Conservation (phyloP, 35 echinoderm and acorn worm genomes). For the Strongylocentrotus purpuratus region DNA sequence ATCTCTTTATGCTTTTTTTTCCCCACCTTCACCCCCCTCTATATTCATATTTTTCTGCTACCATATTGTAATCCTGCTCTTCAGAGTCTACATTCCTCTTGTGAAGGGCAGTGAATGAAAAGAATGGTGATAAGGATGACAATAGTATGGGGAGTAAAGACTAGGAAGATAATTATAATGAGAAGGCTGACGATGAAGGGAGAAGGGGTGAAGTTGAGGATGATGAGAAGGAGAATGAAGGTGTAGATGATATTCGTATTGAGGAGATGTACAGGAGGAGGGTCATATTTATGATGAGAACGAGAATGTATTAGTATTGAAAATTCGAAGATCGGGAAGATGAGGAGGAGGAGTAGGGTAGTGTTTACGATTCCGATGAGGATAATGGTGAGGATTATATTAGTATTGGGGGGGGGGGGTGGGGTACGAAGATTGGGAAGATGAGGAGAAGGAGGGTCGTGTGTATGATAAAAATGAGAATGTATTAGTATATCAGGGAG, state of each 20-base stretch:
- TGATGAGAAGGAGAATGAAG: no score
- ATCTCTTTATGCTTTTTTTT: no score
- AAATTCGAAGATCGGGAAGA: not conserved
- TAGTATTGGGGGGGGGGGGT: no score
- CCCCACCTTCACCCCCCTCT: no score
- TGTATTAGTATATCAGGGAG: no score
- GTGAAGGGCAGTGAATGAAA: not conserved
- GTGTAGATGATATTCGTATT: no score
- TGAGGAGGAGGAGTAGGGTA: not conserved
- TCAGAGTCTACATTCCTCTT: no score
- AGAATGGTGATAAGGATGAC: not conserved
- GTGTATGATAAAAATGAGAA: no score
- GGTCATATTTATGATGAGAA: no score
- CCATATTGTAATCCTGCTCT: no score
- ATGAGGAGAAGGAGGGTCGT: not conserved
- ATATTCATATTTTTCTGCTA: no score
- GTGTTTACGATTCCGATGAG: not conserved
- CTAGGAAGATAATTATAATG: not conserved
- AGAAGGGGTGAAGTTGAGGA: not conserved
- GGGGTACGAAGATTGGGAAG: not conserved
- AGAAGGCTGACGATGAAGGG: not conserved
- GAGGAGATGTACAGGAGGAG: no score
- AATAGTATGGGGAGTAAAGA: not conserved
- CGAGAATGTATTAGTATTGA: not conserved
- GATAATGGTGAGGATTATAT: not conserved